Conservation (phyloP, 2,113 vertebrate species). For the Chamaetylas fuelleborni region DNA sequence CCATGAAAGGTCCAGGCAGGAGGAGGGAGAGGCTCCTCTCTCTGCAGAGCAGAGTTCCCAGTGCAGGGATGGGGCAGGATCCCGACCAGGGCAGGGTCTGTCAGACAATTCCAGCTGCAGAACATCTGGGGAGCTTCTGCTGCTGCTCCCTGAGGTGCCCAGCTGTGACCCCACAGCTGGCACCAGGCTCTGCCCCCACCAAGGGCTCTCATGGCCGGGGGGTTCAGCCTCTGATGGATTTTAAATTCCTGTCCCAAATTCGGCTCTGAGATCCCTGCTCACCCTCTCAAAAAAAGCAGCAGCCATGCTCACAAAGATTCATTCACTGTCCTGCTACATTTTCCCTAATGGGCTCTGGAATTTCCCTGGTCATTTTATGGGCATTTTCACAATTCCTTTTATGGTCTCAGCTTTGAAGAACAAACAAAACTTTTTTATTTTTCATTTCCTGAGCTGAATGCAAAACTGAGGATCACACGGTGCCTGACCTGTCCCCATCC, state of each 20-base stretch:
- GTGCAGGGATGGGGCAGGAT: neutral
- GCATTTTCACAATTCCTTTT: neutral
- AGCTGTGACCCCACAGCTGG: rapidly evolving
- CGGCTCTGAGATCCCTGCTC: neutral
- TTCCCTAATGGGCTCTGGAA: neutral
- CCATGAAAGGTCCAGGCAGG: too few species aligned
- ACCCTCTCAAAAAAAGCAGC: too few species aligned
- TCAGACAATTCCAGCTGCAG: neutral
- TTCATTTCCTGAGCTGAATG: too few species aligned
- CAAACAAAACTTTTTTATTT: too few species aligned
- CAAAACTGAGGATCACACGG: too few species aligned
- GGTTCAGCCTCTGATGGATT: rapidly evolving
- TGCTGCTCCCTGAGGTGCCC: rapidly evolving
- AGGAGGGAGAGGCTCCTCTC: neutral
- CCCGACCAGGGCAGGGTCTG: neutral
- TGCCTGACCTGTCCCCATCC: too few species aligned
- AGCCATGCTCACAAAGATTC: neutral
- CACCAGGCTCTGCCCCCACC: too few species aligned
- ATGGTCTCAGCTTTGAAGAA: neutral
- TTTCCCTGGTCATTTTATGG: neutral
- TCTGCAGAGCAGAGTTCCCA: neutral
- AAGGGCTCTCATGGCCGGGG: rapidly evolving
- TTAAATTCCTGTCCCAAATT: neutral
- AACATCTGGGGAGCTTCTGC: neutral
- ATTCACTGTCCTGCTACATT: neutral